phyloP scores from a whole-genome alignment of 2,797 vertebrate genomes.

The Sebastes hubbsi region DNA sequence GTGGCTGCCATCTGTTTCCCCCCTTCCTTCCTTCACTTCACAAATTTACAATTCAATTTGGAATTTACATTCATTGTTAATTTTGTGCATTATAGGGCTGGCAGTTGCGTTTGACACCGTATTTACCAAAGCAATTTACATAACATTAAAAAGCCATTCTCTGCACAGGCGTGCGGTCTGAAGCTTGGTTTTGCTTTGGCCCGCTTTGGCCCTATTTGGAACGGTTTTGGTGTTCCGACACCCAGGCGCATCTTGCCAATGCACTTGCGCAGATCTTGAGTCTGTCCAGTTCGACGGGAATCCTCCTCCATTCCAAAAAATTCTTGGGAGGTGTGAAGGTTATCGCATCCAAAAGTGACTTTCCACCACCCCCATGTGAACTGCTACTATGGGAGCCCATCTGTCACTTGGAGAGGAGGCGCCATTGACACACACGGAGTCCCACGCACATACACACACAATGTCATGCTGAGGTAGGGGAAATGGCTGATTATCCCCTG shows the following conservation, averaged over 20 bases:
- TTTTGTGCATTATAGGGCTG: conserved; percentile 31
- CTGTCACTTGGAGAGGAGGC: conserved; percentile 68
- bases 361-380: conserved; percentile 59
- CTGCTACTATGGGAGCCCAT: conserved; percentile 68
- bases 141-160: conserved; percentile 52
- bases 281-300: conserved; percentile 45
- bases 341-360: conserved; percentile 72
- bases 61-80: conserved; percentile 65
- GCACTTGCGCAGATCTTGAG: conserved; percentile 58
- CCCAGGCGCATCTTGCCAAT: conserved; percentile 36
- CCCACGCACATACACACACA: conserved; percentile 37
- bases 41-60: conserved; percentile 67
- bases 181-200: conserved; percentile 43
- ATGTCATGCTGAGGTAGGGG: conserved; percentile 62
- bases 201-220: conserved; percentile 35
- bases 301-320: conserved; percentile 8
- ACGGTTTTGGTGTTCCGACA: conserved; percentile 18
- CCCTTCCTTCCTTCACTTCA: conserved; percentile 25
- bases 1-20: conserved; percentile 75
- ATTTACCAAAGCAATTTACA: conserved; percentile 62
- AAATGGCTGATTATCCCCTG: conserved; percentile 68
- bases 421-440: conserved; percentile 51
- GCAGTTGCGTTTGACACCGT: conserved; percentile 30
- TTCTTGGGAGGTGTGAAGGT: conserved; percentile 65
- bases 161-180: conserved; percentile 26